Percentiles rank a stretch among this genome's conserved stretches.
These are phyloP conservation scores for Neoscelio sp. DNA, from an alignment of 2,888 invertebrate genomes.

Conservation along the genomic window DNA sequence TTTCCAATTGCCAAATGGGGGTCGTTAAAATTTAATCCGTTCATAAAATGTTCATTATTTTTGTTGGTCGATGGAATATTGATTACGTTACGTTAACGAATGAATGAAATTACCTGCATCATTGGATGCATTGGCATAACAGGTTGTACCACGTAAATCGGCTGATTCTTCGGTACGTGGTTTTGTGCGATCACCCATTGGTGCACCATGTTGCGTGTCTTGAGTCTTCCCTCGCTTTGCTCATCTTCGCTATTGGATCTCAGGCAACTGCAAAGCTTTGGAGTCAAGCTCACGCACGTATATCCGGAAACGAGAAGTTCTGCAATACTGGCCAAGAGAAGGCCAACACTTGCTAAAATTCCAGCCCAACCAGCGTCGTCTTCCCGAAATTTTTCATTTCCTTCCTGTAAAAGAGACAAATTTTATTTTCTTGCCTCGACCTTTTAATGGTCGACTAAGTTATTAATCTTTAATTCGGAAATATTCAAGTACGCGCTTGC, in stretches of 20 bases:
- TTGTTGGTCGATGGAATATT: neutral
- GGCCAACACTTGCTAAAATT: slow-evolving; percentile 86
- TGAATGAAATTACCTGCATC: slow-evolving; percentile 77
- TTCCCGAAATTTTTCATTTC: slow-evolving; percentile 74
- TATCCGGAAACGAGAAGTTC: slow-evolving; percentile 83
- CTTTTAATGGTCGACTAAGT: too few species aligned
- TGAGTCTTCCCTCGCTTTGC: slow-evolving; percentile 75
- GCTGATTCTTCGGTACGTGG: slow-evolving; percentile 79
- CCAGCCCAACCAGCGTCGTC: slow-evolving; percentile 86
- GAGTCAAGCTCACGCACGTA: slow-evolving; percentile 79
- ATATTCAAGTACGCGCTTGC: too few species aligned
- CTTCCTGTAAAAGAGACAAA: slow-evolving; percentile 71
- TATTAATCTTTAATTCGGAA: too few species aligned
- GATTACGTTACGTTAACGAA: too few species aligned
- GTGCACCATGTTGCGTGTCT: slow-evolving; percentile 81
- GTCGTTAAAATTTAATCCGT: too few species aligned
- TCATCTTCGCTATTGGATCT: slow-evolving; percentile 69
- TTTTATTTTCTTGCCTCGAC: too few species aligned
- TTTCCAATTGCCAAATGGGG: too few species aligned
- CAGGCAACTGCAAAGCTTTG: slow-evolving; percentile 80
- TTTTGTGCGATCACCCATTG: slow-evolving; percentile 81
- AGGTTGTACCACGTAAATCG: slow-evolving; percentile 81
- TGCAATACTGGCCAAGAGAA: slow-evolving; percentile 85
- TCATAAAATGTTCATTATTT: neutral
- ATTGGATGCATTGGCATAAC: slow-evolving; percentile 79